phyloP scores from a whole-genome alignment of 2,888 invertebrate genomes.

The Pandemis corylana region DNA sequence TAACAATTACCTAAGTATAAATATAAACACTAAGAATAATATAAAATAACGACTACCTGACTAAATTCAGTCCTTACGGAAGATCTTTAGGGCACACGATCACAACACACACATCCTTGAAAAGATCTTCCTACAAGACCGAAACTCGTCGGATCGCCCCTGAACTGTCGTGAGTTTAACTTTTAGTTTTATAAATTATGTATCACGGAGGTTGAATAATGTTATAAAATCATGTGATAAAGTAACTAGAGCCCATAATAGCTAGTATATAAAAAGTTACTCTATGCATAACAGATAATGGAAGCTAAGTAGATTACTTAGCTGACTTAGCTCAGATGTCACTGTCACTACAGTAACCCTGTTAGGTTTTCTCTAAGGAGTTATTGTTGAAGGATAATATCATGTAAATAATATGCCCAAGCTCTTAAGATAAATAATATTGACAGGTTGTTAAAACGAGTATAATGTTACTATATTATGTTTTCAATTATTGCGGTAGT shows the following conservation, averaged over 20 bases:
- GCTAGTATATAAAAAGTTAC: no score
- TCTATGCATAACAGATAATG: background rate
- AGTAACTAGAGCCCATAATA: slow-evolving; percentile 1
- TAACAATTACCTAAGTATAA: no score
- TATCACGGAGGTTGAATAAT: background rate
- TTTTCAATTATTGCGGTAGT: background rate
- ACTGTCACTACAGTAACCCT: slow-evolving; percentile 25
- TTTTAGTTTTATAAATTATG: no score
- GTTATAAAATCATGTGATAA: slow-evolving; percentile 3
- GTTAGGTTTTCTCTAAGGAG: slow-evolving; percentile 19
- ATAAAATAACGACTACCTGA: no score
- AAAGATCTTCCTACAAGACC: no score
- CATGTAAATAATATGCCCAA: slow-evolving; percentile 1
- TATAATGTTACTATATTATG: background rate
- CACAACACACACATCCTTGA: no score
- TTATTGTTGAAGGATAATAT: slow-evolving; percentile 26
- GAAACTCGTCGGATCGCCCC: no score
- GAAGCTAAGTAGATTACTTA: slow-evolving; percentile 27
- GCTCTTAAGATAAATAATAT: background rate
- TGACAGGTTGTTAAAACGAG: background rate
- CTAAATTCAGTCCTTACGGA: no score
- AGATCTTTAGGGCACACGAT: no score
- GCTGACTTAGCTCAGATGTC: slow-evolving; percentile 34
- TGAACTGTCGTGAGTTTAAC: no score
- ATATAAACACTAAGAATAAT: no score